These are phyloP conservation scores for Tholera decimalis DNA, from an alignment of 2,888 invertebrate genomes.

Conservation along the genomic window DNA sequence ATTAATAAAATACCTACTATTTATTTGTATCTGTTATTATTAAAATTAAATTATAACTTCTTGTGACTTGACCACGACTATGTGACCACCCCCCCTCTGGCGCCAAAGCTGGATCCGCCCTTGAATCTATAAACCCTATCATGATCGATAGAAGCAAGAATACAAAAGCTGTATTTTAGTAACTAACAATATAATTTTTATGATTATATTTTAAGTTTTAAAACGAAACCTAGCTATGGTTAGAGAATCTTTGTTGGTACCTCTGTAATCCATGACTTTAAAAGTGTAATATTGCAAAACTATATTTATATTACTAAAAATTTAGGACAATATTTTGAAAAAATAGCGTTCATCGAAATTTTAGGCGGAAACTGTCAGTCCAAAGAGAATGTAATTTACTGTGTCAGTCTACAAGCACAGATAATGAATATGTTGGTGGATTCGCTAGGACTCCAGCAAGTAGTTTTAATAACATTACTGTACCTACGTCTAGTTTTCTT, in stretches of 20 bases:
- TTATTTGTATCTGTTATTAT: too few relatives aligned
- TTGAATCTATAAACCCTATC: too few relatives aligned
- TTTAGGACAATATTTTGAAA: background rate
- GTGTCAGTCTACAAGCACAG: constrained; percentile 11
- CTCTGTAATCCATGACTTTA: constrained; percentile 19
- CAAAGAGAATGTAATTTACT: too few relatives aligned
- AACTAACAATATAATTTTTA: too few relatives aligned
- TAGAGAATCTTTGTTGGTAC: constrained; percentile 5
- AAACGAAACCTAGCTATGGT: background rate
- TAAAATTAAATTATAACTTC: too few relatives aligned
- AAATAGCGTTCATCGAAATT: background rate
- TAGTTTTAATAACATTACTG: background rate
- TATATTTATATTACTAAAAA: background rate
- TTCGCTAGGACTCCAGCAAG: background rate
- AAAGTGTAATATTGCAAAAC: background rate
- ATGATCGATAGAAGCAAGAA: too few relatives aligned
- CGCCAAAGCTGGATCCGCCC: too few relatives aligned
- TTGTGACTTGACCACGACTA: too few relatives aligned
- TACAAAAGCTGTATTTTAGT: background rate
- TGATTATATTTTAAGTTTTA: background rate
- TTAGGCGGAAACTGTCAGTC: constrained; percentile 13
- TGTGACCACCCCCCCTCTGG: too few relatives aligned
- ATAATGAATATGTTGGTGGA: background rate
- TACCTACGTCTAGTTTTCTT: background rate
- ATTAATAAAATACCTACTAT: too few relatives aligned